Evolutionary conservation across 2,113 vertebrate genomes (phyloP).

Genomic region (Porphyrio hochstetteri): DNA sequence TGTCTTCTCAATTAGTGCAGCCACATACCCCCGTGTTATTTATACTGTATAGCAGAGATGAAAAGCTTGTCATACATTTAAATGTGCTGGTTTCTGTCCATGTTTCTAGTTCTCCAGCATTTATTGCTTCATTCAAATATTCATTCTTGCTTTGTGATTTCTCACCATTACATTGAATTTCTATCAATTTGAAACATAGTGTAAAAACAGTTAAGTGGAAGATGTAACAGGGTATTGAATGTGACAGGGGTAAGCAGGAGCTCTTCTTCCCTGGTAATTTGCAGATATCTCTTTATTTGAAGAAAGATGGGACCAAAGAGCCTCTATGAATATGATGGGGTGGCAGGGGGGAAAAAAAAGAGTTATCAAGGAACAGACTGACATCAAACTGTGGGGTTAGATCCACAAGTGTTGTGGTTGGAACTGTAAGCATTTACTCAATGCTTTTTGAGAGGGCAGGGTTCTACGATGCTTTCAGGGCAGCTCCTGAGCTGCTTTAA

Average conservation of each 20-base stretch:
- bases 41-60: not conserved
- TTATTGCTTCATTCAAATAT: not conserved
- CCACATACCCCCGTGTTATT: not conserved
- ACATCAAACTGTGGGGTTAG: not conserved
- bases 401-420: too few relatives aligned
- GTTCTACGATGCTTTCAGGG: not conserved
- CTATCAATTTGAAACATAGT: not conserved
- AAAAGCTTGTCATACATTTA: not conserved
- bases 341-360: too few relatives aligned
- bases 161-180: not conserved
- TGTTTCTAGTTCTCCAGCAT: not conserved
- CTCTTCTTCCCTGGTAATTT: not conserved
- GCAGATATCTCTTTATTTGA: not conserved
- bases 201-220: not conserved
- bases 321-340: not conserved
- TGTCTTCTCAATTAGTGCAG: not conserved
- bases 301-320: not conserved
- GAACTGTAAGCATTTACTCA: not conserved
- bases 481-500: not conserved
- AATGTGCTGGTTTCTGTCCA: not conserved
- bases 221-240: not conserved
- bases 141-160: not conserved
- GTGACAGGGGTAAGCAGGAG: not conserved
- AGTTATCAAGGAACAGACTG: too few relatives aligned
- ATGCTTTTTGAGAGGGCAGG: rapidly evolving